phyloP scores from a whole-genome alignment of 2,797 vertebrate species.

The Uromys caudimaculatus region DNA sequence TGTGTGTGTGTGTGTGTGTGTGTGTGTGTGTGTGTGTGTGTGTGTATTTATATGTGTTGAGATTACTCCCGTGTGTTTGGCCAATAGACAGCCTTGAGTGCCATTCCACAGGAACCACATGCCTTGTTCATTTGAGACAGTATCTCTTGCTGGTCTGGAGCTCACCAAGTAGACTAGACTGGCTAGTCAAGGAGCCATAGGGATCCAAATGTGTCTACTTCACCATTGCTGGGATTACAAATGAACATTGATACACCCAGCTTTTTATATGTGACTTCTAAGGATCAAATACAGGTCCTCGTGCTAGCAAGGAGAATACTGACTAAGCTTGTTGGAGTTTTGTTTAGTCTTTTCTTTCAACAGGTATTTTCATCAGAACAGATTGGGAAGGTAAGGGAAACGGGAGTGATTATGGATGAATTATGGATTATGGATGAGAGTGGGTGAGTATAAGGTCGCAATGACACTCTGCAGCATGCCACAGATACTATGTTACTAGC shows the following conservation, averaged over 20 bases:
- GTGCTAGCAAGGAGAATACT: background rate
- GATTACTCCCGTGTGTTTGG: background rate
- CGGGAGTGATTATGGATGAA: background rate
- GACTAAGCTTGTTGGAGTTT: background rate
- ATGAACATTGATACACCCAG: too few relatives aligned
- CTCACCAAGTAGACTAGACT: background rate
- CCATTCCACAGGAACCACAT: background rate
- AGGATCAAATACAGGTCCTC: background rate
- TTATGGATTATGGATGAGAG: background rate
- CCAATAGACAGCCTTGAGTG: background rate
- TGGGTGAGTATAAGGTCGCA: background rate
- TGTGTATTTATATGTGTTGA: background rate
- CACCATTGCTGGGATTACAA: background rate
- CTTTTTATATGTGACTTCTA: background rate
- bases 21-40: background rate
- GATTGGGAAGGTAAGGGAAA: background rate
- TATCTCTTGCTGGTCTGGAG: background rate
- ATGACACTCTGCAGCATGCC: background rate
- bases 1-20: background rate
- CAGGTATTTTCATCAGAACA: background rate
- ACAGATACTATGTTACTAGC: background rate
- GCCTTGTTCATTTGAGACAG: background rate
- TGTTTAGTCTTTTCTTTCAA: background rate
- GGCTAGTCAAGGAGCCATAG: background rate
- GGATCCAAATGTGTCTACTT: background rate